Base-by-base conservation (phyloP, 2,888 invertebrate species). In the Spodoptera littoralis region DNA sequence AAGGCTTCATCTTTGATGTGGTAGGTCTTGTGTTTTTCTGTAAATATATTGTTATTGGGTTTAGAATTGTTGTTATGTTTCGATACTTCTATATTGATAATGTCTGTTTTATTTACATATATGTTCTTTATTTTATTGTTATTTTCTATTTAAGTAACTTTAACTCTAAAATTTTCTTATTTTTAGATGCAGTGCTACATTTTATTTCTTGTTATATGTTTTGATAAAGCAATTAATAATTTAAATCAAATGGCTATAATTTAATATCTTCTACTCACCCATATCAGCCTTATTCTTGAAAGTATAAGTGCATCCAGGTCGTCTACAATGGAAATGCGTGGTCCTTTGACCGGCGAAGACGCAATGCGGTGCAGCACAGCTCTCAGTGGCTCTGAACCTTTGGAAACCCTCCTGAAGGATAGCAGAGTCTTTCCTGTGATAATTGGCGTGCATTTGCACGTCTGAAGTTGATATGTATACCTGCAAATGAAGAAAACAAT, bases 211-310 rank as follows among this genome's bases (percentile, higher is more conserved):
- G 1, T 18, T 18, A 18, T 18, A 1, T 18, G 18, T 18, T 18
- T 18, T n/a, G n/a, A n/a, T n/a, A n/a, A n/a, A 18, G 1, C 18
- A 18, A 18, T 18, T 18, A 18, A 18, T 18, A 18, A 18, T 18
- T 18, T 18, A 1, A 18, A 18, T 18, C 18, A 18, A 18, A 1
- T 18, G 18, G 5, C 6, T 13, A 2, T 13, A 6, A 13, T 13
- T 12, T 46, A 24, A 4, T 47, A 12, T 63, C 48, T 54, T 41
- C 70, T 70, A 89, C 96, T 96, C 95, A 99, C 99, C 99, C 99
- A 99, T 99, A 93, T 99, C 99, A 81, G 99, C 99, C 91, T 99
- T 99, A 90, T 99, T 99, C 94, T 99, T 99, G 93, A 99, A 99
- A 0, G 99, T 99, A 87, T 97, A 99, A 77, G 97, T 97, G 92